Evolutionary conservation across 1,140 invertebrate species (phyloP).

Genomic region (Drosophila repleta): DNA sequence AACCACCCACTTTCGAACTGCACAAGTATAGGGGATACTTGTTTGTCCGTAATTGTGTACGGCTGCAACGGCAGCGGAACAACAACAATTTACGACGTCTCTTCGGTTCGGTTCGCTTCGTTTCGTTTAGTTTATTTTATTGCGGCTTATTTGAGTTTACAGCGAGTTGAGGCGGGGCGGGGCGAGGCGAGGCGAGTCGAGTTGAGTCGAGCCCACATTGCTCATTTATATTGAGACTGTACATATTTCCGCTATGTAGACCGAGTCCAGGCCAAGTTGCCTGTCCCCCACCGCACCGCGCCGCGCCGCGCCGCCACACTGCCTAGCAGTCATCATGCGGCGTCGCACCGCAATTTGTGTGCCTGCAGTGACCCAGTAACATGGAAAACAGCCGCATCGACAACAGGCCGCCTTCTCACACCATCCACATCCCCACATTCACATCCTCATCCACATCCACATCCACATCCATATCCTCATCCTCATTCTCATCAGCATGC

Average conservation of each 20-base stretch:
- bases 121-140: slow-evolving; percentile 64
- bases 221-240: slow-evolving; percentile 74
- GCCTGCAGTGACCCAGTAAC: slow-evolving; percentile 83
- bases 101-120: slow-evolving; percentile 15
- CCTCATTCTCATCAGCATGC: neutral
- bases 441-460: neutral
- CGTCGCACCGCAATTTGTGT: slow-evolving; percentile 74
- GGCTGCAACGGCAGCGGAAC: slow-evolving; percentile 25
- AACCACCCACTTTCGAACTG: neutral
- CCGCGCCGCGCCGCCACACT: neutral
- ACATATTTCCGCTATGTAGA: slow-evolving; percentile 41
- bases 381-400: slow-evolving; percentile 73
- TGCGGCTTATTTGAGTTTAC: slow-evolving; percentile 68
- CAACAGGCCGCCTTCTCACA: slow-evolving; percentile 24
- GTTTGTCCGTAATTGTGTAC: slow-evolving; percentile 43
- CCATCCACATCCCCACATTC: slow-evolving; percentile 19
- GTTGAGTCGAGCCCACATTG: slow-evolving; percentile 51
- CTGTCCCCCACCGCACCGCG: neutral
- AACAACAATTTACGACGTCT: slow-evolving; percentile 49
- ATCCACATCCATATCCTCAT: neutral
- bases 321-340: slow-evolving; percentile 32
- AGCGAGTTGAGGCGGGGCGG: slow-evolving; percentile 13
- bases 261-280: slow-evolving; percentile 31
- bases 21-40: slow-evolving; percentile 22
- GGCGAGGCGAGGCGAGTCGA: neutral